Conservation (phyloP, 2,113 vertebrate genomes). For the Cryptomyrus ogoouensis region DNA sequence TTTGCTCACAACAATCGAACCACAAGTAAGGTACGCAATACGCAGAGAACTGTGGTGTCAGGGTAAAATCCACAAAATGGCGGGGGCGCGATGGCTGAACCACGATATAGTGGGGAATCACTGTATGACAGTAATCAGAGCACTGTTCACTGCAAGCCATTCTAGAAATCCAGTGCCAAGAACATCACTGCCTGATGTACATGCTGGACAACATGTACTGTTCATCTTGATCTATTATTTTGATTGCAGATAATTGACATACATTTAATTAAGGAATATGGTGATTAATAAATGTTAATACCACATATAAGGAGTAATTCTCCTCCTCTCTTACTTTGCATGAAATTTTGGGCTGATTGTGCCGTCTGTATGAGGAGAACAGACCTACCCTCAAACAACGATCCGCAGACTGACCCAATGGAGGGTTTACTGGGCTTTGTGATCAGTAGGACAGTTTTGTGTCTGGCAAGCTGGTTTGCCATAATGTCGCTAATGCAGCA, state of each 20-base stretch:
- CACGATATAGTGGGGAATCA: no score
- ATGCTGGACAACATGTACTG: constrained; percentile 48
- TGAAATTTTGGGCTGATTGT: neutral
- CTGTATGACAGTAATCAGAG: neutral
- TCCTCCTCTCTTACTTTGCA: neutral
- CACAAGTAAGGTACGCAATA: no score
- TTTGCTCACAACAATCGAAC: no score
- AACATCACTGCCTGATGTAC: neutral
- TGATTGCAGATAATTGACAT: constrained; percentile 56
- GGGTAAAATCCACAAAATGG: no score
- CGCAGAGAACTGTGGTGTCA: no score
- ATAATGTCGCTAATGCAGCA: constrained; percentile 53
- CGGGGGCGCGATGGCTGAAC: no score
- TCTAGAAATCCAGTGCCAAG: neutral
- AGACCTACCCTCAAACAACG: neutral
- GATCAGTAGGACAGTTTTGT: constrained; percentile 11
- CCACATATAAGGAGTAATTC: constrained; percentile 53
- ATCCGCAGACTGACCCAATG: constrained; percentile 32
- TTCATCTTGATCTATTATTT: constrained; percentile 35
- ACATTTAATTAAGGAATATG: constrained; percentile 54
- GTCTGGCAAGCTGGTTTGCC: constrained; percentile 40
- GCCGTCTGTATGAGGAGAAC: constrained; percentile 17
- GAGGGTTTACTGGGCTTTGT: constrained; percentile 15
- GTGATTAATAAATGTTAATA: constrained; percentile 60
- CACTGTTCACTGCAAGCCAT: neutral